A percentile compares a stretch with the other conserved stretches of the same genome.
Conservation (phyloP, 2,797 vertebrate species). For the Chaenodraco wilsoni region DNA sequence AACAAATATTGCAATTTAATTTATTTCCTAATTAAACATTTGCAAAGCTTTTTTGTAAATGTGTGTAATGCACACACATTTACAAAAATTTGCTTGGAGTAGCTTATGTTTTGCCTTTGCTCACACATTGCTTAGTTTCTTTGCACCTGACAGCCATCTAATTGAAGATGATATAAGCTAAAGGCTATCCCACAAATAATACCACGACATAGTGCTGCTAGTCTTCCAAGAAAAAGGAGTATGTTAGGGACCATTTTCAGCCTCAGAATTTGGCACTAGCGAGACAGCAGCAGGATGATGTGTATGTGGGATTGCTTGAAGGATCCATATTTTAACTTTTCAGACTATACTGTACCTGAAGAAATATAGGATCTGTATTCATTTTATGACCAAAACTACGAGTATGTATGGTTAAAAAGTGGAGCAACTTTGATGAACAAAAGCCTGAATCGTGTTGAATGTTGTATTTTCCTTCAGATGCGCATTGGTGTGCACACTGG, state of each 20-base stretch:
- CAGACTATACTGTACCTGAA: neutral
- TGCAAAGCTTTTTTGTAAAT: neutral
- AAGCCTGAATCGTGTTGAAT: slow-evolving; percentile 3
- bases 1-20: neutral
- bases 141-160: too few species aligned
- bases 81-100: neutral
- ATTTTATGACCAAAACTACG: neutral
- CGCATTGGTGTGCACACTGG: slow-evolving; percentile 97
- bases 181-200: too few species aligned
- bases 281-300: neutral
- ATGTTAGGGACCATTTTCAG: neutral
- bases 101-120: neutral
- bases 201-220: neutral
- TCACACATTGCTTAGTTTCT: too few species aligned
- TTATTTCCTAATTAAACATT: neutral
- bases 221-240: neutral
- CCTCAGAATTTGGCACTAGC: too few species aligned
- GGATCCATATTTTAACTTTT: neutral
- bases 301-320: neutral
- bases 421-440: neutral
- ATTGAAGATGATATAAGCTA: slow-evolving; percentile 1
- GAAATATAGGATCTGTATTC: neutral
- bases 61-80: too few species aligned
- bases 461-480: slow-evolving; percentile 85
- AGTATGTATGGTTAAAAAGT: neutral